Conservation (phyloP, 2,113 vertebrate species). For the Spea multiplicata region DNA sequence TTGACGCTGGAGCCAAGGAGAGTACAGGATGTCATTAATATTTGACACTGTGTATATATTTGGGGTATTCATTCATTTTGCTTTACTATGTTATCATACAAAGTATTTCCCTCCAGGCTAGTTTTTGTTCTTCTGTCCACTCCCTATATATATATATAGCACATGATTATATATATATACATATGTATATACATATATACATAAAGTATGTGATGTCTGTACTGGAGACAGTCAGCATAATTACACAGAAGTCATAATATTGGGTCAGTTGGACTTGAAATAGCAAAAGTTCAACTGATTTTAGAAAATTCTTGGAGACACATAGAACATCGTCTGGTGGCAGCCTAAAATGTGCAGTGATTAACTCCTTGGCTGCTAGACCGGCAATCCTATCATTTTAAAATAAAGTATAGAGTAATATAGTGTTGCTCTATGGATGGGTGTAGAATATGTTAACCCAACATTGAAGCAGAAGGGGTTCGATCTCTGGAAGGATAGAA, state of each 20-base stretch:
- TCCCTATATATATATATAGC: not conserved
- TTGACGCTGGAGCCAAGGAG: conserved; percentile 1
- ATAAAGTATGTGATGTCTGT: conserved; percentile 59
- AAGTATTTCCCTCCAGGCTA: conserved; percentile 2
- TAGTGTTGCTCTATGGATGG: too few relatives aligned
- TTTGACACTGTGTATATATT: conserved; percentile 49
- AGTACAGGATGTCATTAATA: conserved; percentile 36
- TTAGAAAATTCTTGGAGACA: not conserved
- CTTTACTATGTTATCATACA: conserved; percentile 41
- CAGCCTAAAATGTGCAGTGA: too few relatives aligned
- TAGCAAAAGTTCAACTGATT: conserved; percentile 93
- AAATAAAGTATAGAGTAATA: too few relatives aligned
- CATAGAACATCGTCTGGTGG: not conserved
- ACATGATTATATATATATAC: not conserved
- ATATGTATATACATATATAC: not conserved
- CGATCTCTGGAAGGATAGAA: too few relatives aligned
- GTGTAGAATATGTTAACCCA: too few relatives aligned
- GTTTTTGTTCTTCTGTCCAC: not conserved
- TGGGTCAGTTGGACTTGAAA: conserved; percentile 78
- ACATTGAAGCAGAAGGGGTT: too few relatives aligned
- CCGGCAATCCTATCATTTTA: too few relatives aligned
- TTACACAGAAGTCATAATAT: conserved; percentile 74
- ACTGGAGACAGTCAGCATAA: conserved; percentile 72
- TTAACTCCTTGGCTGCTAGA: too few relatives aligned
- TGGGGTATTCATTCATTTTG: conserved; percentile 41